phyloP scores from a whole-genome alignment of 2,888 invertebrate genomes.

The Stenoptilia bipunctidactyla region DNA sequence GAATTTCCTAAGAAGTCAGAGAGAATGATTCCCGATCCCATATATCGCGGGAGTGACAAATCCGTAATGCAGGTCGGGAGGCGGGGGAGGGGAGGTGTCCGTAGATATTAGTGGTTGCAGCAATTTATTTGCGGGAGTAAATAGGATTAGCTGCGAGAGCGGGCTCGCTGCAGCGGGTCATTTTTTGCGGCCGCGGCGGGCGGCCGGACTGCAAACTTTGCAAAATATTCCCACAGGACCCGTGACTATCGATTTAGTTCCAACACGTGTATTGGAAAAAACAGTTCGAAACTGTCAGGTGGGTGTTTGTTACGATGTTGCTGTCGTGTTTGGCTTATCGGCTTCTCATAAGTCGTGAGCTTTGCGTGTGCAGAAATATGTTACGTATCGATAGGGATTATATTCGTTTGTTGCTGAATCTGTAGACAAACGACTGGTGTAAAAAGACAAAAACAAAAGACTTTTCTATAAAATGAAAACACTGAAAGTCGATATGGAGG shows the following conservation, averaged over 20 bases:
- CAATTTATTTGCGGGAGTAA: slow-evolving; percentile 60
- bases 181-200: slow-evolving; percentile 33
- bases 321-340: slow-evolving; percentile 1
- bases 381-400: too few species aligned
- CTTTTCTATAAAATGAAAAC: too few species aligned
- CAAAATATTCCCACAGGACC: slow-evolving; percentile 8
- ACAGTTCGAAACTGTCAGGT: slow-evolving; percentile 1
- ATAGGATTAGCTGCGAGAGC: slow-evolving; percentile 62
- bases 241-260: background rate
- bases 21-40: slow-evolving; percentile 12
- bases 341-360: slow-evolving; percentile 1
- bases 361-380: too few species aligned
- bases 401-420: background rate
- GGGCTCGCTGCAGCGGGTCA: slow-evolving; percentile 40
- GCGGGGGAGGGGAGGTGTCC: slow-evolving; percentile 27
- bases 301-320: background rate
- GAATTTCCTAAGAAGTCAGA: background rate
- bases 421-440: too few species aligned
- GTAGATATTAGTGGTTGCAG: slow-evolving; percentile 40
- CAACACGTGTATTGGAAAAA: background rate
- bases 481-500: too few species aligned
- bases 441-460: too few species aligned
- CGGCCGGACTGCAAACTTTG: background rate
- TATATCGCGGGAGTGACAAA: slow-evolving; percentile 31
- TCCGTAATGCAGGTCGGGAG: slow-evolving; percentile 23